phyloP scores from a whole-genome alignment of 2,888 invertebrate species.

The Epinotia ramella region DNA sequence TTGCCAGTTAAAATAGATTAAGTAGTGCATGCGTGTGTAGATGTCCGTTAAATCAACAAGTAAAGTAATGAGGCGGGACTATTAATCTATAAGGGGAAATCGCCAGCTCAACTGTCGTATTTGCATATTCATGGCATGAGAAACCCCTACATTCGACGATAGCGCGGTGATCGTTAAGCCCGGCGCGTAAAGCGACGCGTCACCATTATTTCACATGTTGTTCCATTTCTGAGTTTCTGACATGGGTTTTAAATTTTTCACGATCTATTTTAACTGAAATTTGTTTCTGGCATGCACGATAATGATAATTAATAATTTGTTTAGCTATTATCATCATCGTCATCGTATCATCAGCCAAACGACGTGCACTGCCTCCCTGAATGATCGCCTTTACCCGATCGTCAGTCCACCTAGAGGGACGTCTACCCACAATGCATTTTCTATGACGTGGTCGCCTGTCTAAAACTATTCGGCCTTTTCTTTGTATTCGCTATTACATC shows the following conservation, averaged over 20 bases:
- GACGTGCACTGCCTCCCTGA: too few relatives aligned
- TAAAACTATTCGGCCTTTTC: too few relatives aligned
- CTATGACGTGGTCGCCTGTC: too few relatives aligned
- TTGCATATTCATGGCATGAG: constrained; percentile 74
- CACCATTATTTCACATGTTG: constrained; percentile 58
- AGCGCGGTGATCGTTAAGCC: constrained; percentile 66
- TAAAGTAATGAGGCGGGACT: constrained; percentile 54
- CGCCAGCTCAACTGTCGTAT: constrained; percentile 65
- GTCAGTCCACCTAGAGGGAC: too few relatives aligned
- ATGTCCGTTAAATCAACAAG: constrained; percentile 57
- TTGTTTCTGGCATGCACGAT: constrained; percentile 17
- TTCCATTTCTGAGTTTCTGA: constrained; percentile 54
- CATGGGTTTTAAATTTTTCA: constrained; percentile 53
- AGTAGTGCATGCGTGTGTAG: constrained; percentile 1
- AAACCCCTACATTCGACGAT: constrained; percentile 69
- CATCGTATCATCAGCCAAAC: too few relatives aligned
- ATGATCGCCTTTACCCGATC: too few relatives aligned
- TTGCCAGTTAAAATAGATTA: background rate
- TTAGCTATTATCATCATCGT: too few relatives aligned
- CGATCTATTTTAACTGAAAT: constrained; percentile 33
- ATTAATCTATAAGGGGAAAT: constrained; percentile 63
- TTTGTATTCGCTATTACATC: too few relatives aligned
- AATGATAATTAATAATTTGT: background rate
- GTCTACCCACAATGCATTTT: too few relatives aligned
- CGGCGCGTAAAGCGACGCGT: constrained; percentile 67